These are phyloP conservation scores for Dolomedes plantarius DNA, from an alignment of 2,888 invertebrate species.

Conservation along the genomic window DNA sequence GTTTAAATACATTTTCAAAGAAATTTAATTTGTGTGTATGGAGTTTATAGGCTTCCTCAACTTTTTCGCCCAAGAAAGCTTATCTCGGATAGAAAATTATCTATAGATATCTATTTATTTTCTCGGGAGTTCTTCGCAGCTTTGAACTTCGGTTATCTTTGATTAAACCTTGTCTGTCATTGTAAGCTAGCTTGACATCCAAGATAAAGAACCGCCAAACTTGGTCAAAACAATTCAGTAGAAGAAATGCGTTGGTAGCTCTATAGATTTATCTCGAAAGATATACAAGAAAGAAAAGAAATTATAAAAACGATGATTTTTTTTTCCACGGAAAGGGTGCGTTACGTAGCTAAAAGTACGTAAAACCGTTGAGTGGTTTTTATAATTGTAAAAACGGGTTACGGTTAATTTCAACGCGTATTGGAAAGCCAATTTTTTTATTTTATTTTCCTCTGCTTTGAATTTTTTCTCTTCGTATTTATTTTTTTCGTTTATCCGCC, in stretches of 20 bases:
- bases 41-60: too few relatives aligned
- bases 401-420: constrained; percentile 28
- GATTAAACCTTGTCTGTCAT: constrained; percentile 63
- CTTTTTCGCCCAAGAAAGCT: too few relatives aligned
- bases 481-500: background rate
- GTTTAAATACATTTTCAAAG: too few relatives aligned
- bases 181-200: constrained; percentile 61
- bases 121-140: constrained; percentile 27
- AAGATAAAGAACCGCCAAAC: constrained; percentile 29
- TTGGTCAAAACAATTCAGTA: constrained; percentile 26
- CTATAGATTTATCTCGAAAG: background rate
- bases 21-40: too few relatives aligned
- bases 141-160: constrained; percentile 49
- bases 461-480: background rate
- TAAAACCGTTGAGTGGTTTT: constrained; percentile 52
- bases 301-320: constrained; percentile 23
- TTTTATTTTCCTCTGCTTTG: background rate
- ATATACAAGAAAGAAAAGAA: constrained; percentile 17
- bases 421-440: constrained; percentile 23
- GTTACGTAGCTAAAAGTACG: constrained; percentile 25
- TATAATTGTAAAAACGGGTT: constrained; percentile 45
- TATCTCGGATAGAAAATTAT: too few relatives aligned
- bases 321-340: constrained; percentile 10
- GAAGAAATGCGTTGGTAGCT: constrained; percentile 13
- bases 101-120: too few relatives aligned